Conservation (phyloP, 1,140 invertebrate species). For the Drosophila kepulauana region DNA sequence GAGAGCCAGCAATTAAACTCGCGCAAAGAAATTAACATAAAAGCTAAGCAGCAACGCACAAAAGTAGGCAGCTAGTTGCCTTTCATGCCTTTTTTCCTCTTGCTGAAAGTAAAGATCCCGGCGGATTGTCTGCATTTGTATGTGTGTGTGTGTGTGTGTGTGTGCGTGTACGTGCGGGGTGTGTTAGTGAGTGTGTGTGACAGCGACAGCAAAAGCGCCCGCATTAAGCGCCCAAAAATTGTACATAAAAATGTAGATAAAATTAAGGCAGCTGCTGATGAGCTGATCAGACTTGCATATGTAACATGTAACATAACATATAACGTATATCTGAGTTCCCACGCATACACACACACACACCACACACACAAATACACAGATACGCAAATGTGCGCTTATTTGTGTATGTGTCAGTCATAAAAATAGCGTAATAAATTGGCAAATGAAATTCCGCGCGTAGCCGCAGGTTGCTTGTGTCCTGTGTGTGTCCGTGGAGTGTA, state of each 20-base stretch:
- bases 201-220: conserved; percentile 56
- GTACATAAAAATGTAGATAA: conserved; percentile 53
- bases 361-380: conserved; percentile 6
- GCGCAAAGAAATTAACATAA: conserved; percentile 78
- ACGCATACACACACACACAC: conserved; percentile 32
- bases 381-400: conserved; percentile 7
- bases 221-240: conserved; percentile 56
- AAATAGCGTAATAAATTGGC: conserved; percentile 80
- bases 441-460: conserved; percentile 68
- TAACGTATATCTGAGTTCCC: neutral
- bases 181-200: conserved; percentile 19
- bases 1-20: conserved; percentile 72
- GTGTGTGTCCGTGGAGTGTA: conserved; percentile 16
- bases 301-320: neutral
- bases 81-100: conserved; percentile 12
- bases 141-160: conserved; percentile 6
- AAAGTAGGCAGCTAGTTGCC: conserved; percentile 71
- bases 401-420: conserved; percentile 59
- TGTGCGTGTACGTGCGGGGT: neutral
- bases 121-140: conserved; percentile 29
- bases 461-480: conserved; percentile 59
- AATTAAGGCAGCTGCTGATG: conserved; percentile 70
- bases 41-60: conserved; percentile 58
- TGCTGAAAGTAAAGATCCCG: conserved; percentile 40
- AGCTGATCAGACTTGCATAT: conserved; percentile 57